A percentile compares a stretch with the other conserved stretches of the same genome.
These are phyloP conservation scores for Lonchura striata DNA, from an alignment of 2,113 vertebrate genomes.

Conservation along the genomic window DNA sequence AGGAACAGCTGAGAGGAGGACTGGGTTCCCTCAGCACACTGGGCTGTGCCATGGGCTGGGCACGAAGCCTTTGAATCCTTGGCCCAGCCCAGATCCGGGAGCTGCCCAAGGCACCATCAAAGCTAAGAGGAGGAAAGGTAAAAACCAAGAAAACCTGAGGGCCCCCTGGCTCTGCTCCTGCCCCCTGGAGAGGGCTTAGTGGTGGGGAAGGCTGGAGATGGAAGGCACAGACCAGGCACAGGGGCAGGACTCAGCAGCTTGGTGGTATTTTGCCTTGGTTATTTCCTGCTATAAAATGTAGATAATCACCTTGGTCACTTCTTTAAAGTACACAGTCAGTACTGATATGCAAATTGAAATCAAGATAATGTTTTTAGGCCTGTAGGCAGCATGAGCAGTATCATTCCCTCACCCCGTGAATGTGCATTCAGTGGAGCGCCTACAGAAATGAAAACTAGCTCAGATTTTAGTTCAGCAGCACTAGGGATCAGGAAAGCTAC, in stretches of 20 bases:
- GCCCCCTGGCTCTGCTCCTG: not conserved
- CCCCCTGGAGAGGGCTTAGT: not conserved
- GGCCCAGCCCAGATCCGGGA: not conserved
- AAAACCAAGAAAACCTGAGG: fast-evolving
- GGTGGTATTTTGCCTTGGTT: not conserved
- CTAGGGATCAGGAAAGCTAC: not conserved
- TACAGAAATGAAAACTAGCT: not conserved
- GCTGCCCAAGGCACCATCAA: not conserved
- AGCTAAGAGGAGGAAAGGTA: not conserved
- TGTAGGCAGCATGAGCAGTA: not conserved
- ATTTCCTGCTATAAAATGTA: not conserved
- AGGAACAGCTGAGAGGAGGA: not conserved
- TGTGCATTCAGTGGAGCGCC: fast-evolving
- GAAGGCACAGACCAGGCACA: not conserved
- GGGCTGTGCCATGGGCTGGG: not conserved
- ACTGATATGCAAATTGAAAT: not conserved
- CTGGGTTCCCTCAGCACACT: not conserved
- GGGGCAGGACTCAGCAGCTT: not conserved
- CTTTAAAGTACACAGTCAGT: not conserved
- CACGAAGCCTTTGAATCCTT: not conserved
- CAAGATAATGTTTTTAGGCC: not conserved
- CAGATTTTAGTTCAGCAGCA: not conserved
- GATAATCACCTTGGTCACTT: not conserved
- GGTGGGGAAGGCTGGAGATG: not conserved
- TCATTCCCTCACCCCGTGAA: not conserved